These are phyloP conservation scores for Grammomys dolichurus DNA, from an alignment of 2,113 vertebrate genomes.

Conservation along the genomic window DNA sequence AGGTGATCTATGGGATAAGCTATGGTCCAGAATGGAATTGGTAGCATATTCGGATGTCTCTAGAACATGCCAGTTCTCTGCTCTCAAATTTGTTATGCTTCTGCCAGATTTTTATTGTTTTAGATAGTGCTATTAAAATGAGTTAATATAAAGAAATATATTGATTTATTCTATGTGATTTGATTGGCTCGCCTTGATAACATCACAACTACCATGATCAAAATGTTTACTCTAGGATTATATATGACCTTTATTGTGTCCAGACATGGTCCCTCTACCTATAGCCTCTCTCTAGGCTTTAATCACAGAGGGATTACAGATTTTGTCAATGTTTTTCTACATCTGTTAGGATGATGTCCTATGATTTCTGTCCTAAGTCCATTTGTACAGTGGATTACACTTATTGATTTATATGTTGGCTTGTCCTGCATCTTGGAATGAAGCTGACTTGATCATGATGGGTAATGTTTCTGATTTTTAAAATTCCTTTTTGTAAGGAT, in stretches of 20 bases:
- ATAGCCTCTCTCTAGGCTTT: background rate
- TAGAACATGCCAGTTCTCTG: background rate
- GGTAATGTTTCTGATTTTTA: background rate
- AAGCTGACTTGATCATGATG: background rate
- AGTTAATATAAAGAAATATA: background rate
- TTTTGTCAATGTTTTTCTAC: background rate
- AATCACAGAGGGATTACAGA: background rate
- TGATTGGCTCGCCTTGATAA: background rate
- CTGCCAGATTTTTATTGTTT: conserved; percentile 3
- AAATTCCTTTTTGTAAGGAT: background rate
- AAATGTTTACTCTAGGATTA: background rate
- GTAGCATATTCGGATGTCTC: background rate
- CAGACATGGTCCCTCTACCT: background rate
- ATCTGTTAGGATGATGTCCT: background rate
- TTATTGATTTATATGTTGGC: background rate
- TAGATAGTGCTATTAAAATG: background rate
- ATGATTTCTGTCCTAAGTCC: background rate
- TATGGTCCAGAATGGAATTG: background rate
- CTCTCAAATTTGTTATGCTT: background rate
- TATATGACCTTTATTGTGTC: background rate
- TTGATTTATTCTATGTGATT: conserved; percentile 20
- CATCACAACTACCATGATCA: background rate
- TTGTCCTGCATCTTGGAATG: background rate
- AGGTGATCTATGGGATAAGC: background rate
- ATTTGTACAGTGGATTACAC: background rate